Percentiles rank a stretch among this genome's conserved stretches.
Conservation (phyloP, 1,140 invertebrate species). For the Zaprionus taronus region DNA sequence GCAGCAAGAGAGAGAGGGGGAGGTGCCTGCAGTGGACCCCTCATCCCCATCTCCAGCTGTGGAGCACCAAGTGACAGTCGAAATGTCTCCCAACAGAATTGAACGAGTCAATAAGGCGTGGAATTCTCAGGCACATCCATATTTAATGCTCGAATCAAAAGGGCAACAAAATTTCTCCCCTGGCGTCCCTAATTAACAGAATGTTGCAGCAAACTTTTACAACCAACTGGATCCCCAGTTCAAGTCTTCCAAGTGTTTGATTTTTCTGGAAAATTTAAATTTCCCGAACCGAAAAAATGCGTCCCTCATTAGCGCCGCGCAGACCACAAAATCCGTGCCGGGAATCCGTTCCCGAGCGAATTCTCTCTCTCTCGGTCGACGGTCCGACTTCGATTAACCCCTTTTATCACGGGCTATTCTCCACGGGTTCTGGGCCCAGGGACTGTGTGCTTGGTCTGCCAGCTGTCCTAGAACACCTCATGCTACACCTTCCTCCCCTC, state of each 20-base stretch:
- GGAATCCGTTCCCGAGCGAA: conserved; percentile 38
- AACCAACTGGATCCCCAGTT: conserved; percentile 7
- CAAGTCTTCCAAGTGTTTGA: conserved; percentile 28
- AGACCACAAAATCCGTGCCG: conserved; percentile 45
- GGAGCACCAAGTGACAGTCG: conserved; percentile 21
- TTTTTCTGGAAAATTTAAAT: conserved; percentile 46
- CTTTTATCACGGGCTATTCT: conserved; percentile 79
- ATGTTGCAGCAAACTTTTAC: conserved; percentile 50
- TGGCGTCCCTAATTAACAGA: conserved; percentile 73
- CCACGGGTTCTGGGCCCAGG: conserved; percentile 40
- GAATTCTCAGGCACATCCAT: conserved; percentile 46
- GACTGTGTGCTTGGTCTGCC: conserved; percentile 19
- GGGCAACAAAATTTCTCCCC: conserved; percentile 59
- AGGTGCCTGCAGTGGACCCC: background rate
- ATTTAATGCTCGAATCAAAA: conserved; percentile 64
- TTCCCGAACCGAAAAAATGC: conserved; percentile 8
- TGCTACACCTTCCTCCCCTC: background rate
- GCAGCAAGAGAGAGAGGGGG: background rate
- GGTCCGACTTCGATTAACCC: conserved; percentile 67
- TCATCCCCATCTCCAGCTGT: conserved; percentile 36
- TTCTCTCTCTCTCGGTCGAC: conserved; percentile 27
- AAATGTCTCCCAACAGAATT: conserved; percentile 59
- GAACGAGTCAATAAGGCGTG: conserved; percentile 35
- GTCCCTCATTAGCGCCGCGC: conserved; percentile 41
- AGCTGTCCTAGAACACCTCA: conserved; percentile 63